A percentile compares a stretch with the other conserved stretches of the same genome.
Conservation (phyloP, 35 echinoderm and acorn worm genomes). For the Apostichopus japonicus region DNA sequence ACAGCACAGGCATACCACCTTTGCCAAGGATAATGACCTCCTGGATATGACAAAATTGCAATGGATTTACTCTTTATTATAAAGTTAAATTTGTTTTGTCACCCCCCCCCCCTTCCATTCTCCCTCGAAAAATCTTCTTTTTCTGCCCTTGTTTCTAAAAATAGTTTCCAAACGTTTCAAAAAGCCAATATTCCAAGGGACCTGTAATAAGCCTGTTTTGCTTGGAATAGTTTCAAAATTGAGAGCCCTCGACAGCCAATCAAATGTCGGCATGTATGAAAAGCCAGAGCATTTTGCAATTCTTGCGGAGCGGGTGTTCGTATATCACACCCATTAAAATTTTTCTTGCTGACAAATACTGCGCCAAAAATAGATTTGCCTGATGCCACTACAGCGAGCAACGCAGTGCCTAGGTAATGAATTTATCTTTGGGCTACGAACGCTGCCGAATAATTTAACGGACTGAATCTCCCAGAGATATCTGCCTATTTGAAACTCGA, state of each 20-base stretch:
- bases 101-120: background rate
- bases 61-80: too few relatives aligned
- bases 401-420: conserved; percentile 33
- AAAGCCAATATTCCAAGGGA: conserved; percentile 19
- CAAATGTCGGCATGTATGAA: background rate
- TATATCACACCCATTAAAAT: conserved; percentile 41
- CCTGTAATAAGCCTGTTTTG: background rate
- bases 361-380: conserved; percentile 25
- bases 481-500: conserved; percentile 40
- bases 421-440: conserved; percentile 39
- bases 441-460: conserved; percentile 24
- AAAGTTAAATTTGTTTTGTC: background rate
- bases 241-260: background rate
- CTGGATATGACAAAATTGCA: too few relatives aligned
- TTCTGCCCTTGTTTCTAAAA: conserved; percentile 8
- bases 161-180: background rate
- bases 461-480: conserved; percentile 18
- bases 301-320: conserved; percentile 29
- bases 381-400: background rate
- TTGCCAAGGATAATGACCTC: too few relatives aligned
- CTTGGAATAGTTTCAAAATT: background rate
- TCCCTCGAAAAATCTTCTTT: background rate
- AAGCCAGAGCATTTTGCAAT: conserved; percentile 39
- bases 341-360: conserved; percentile 25
- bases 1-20: too few relatives aligned